Evolutionary conservation across 2,797 vertebrate species (phyloP), one percentile per base, ranked within the genome.

Genomic region (Micrastur ruficollis): DNA sequence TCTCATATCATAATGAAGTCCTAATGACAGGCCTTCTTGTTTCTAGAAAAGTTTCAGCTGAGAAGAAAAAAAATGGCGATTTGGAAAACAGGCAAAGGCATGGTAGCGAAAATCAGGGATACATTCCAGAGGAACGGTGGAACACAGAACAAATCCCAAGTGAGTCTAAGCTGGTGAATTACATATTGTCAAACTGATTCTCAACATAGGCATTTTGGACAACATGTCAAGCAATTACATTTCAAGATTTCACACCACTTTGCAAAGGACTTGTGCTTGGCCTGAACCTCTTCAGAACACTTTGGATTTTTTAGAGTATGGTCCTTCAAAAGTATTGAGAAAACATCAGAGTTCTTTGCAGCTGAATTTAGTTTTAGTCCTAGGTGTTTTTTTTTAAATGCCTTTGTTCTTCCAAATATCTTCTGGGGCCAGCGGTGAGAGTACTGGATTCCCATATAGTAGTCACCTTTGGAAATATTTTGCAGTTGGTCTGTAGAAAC

Each of bases 71-170:
- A 38, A 68, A 91, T 40, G 88, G 61, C 1, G 27, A 63, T 84
- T 17, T 40, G 8, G 92, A 94, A 83, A 89, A 47, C 26, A 67
- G 80, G 29, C 68, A 81, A 53, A 88, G 84, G 53, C 91, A 22
- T 5, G 97, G 97, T 32, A 97, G 91, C 1, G 96, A 97, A 75
- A 98, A 98, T 93, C 84, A 59, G 40, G 97, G 95, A n/a, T 98
- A 98, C 66, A 86, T 61, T 75, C 92, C 97, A 13, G 97, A 98
- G 13, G 97, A 97, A 38, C 9, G 6, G 7, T 67, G 36, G 81
- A 66, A 68, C 12, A 29, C 46, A 31, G 73, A 86, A n/a, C 40
- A 75, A 70, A 90, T 67, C 47, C 36, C 89, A 89, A 12, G 98
- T 98, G 87, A 97, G 97, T 95, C 12, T 72, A 18, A 65, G 38